phyloP scores from a whole-genome alignment of 2,113 vertebrate species.

The Eidolon helvum region DNA sequence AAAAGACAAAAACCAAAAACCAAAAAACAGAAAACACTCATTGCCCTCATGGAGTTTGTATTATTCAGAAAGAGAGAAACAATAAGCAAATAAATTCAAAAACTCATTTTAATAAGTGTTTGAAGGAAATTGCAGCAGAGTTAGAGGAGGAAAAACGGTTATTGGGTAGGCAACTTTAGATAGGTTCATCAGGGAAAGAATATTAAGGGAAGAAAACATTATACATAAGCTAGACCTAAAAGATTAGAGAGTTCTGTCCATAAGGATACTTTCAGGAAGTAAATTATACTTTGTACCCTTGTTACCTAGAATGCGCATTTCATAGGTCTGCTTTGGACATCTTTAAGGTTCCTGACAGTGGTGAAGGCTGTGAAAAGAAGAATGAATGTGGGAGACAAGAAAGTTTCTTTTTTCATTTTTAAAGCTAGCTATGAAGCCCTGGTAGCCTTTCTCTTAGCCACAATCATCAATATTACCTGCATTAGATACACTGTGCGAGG shows the following conservation, averaged over 20 bases:
- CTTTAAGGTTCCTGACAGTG: neutral
- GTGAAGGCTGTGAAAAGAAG: neutral
- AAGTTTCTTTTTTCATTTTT: neutral
- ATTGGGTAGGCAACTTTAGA: conserved; percentile 5
- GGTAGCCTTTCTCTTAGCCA: conserved; percentile 15
- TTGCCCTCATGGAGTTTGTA: neutral
- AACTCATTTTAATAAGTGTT: neutral
- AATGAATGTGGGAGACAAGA: neutral
- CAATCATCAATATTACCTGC: neutral
- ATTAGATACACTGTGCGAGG: neutral
- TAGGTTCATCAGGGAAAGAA: neutral
- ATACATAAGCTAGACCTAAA: neutral
- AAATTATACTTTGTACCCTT: neutral
- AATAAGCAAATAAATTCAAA: conserved; percentile 14
- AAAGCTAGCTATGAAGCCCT: neutral
- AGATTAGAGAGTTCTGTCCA: neutral
- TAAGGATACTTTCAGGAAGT: neutral
- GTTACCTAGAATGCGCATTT: neutral
- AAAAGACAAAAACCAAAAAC: neutral
- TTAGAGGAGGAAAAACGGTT: neutral
- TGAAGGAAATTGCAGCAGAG: neutral
- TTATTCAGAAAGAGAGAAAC: neutral
- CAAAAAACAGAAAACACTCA: neutral
- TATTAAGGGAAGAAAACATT: neutral
- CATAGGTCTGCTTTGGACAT: neutral